Percentiles rank a stretch among this genome's conserved stretches.
Evolutionary conservation across 2,888 invertebrate species (phyloP).

Genomic region (Cantharis flavilabris): DNA sequence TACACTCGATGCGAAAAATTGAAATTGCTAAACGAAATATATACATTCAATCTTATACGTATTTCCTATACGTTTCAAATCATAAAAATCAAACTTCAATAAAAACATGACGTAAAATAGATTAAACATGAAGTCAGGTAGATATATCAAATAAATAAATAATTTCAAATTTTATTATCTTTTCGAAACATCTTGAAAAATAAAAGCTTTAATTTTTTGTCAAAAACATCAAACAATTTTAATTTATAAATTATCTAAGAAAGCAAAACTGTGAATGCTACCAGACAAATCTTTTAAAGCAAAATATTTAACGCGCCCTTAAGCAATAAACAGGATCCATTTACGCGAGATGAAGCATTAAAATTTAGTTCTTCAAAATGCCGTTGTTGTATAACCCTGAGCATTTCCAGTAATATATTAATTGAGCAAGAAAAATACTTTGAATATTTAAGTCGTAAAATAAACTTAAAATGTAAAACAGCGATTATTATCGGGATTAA

Average conservation of each 20-base stretch:
- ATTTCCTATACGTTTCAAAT: neutral
- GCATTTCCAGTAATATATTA: neutral
- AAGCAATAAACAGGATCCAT: constrained; percentile 21
- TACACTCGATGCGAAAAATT: neutral
- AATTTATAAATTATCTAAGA: constrained; percentile 12
- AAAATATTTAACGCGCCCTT: constrained; percentile 21
- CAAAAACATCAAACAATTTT: constrained; percentile 9
- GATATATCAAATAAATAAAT: neutral
- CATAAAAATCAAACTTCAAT: neutral
- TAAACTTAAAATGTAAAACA: neutral
- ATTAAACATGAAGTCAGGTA: neutral
- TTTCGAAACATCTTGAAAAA: neutral
- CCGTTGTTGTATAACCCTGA: neutral
- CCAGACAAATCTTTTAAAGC: constrained; percentile 18
- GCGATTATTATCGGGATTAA: neutral
- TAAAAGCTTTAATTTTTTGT: neutral
- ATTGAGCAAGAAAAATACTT: neutral
- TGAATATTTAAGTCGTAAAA: neutral
- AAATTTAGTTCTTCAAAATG: constrained; percentile 12
- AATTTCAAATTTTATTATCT: neutral
- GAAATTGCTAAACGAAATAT: neutral
- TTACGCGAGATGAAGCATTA: constrained; percentile 18
- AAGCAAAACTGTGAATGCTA: constrained; percentile 17
- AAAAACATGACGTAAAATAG: neutral
- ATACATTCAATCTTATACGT: neutral